Evolutionary conservation across 1,140 invertebrate species (phyloP), one percentile per base, ranked within the genome.

Genomic region (Vollenhovia emeryi): DNA sequence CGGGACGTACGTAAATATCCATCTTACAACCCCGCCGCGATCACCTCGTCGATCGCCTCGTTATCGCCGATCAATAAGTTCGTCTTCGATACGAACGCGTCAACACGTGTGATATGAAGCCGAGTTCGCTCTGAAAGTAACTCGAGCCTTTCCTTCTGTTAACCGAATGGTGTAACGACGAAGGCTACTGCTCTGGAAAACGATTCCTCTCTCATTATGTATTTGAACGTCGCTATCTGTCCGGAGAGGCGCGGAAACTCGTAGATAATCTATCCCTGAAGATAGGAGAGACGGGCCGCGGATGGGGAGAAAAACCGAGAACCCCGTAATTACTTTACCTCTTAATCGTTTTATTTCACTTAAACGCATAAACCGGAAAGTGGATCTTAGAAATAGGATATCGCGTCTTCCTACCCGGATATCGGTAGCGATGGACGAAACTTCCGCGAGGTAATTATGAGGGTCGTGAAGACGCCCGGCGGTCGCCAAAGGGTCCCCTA

Each of bases 341-440:
- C 13, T 64, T 73, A 83, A 83, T 86, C 40, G 45, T 50, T 71
- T 69, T n/a, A 48, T 71, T 33, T 59, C 36, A 21, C 69, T 60
- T 62, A 18, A 55, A 62, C 27, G 64, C 84, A 55, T 52, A 71
- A 82, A 24, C 40, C 33, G 45, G 62, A 84, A 89, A 86, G 87
- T 79, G 84, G 86, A 82, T 71, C 18, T 60, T 62, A 45, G 73
- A 85, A 86, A 83, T 89, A 83, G 48, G 62, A 84, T 79, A 40
- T 62, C 50, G 33, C 30, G 18, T 64, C 40, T 82, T 59, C 62
- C 60, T 45, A 45, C 11, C 18, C 73, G 75, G 84, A 84, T 89
- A 86, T 87, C 80, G 62, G 40, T 86, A 52, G 52, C 43, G 40
- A 13, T 48, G 80, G 50, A 9, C 27, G 78, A 88, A 87, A 87